Base-by-base conservation (phyloP, 2,888 invertebrate species). In the Ormyrus labotus region DNA sequence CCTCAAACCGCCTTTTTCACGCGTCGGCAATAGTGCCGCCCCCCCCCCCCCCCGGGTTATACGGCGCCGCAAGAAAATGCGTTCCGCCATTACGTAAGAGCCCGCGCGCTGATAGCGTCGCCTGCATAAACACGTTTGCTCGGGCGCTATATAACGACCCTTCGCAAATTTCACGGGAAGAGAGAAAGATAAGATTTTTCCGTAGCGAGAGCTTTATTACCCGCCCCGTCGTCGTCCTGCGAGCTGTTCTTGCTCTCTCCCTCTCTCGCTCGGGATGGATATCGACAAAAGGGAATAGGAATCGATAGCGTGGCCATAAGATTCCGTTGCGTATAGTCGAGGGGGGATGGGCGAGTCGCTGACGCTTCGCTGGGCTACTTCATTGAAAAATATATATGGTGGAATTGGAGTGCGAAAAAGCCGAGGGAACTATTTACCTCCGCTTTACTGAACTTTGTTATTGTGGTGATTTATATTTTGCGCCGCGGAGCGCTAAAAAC, bases 281-380 rank as follows among this genome's bases (percentile, higher is more conserved):
- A 34, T 34, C 34, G 34, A 34, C 34, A 34, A 34, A 34, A 34
- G 34, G 34, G 34, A 34, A 34, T 34, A 34, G 34, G 34, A 34
- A 34, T 34, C 34, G 34, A 34, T 34, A 34, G 34, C 34, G 34
- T 2, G 34, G 34, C 34, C 1, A 34, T 34, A 34, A 34, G 34
- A 34, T 34, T 34, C 34, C 34, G 34, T 34, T 34, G 34, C 34
- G 34, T 34, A 34, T 34, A 34, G 34, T 34, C 34, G 2, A 1
- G 34, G 34, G 34, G 34, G 34, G 13, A n/a, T n/a, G n/a, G n/a
- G n/a, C 5, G 63, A 47, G 47, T 48, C 34, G 47, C 48, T 63
- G 63, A 63, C 63, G 63, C 45, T 63, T 63, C 63, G 48, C 63
- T 63, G 11, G n/a, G 10, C 47, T 63, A 63, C 11, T 63, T 63